Percentiles rank a stretch among this genome's conserved stretches.
phyloP scores from a whole-genome alignment of 2,797 vertebrate species.

The Gila robusta region DNA sequence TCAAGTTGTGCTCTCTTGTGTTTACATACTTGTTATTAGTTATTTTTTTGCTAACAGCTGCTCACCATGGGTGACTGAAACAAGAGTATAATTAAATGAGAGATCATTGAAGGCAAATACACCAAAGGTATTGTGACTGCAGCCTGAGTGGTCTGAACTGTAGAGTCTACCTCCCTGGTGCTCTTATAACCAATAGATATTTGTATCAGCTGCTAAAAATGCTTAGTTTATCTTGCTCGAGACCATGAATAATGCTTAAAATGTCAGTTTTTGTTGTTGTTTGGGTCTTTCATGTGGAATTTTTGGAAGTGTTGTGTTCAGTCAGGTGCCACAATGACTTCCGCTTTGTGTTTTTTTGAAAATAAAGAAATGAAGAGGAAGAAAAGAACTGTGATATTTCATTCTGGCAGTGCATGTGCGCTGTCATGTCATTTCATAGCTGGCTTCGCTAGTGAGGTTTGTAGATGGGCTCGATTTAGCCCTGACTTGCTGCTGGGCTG shows the following conservation, averaged over 20 bases:
- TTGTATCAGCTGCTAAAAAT: constrained; percentile 28
- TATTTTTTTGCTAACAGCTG: constrained; percentile 61
- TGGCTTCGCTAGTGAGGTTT: constrained; percentile 41
- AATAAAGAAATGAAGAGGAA: neutral
- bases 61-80: constrained; percentile 68
- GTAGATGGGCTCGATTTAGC: constrained; percentile 53
- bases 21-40: constrained; percentile 53
- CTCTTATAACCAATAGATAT: constrained; percentile 28
- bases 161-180: constrained; percentile 43
- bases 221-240: neutral
- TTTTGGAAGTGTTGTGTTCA: neutral
- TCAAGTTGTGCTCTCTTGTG: constrained; percentile 63
- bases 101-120: constrained; percentile 66
- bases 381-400: constrained; percentile 23
- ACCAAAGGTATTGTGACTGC: constrained; percentile 45
- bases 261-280: constrained; percentile 17
- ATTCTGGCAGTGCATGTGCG: constrained; percentile 3
- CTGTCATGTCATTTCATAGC: constrained; percentile 45
- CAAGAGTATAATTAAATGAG: constrained; percentile 73
- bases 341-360: neutral
- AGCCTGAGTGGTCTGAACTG: constrained; percentile 46
- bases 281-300: constrained; percentile 33
- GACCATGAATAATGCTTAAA: neutral
- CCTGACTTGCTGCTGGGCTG: constrained; percentile 37
- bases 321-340: constrained; percentile 2